Evolutionary conservation across 2,888 invertebrate genomes (phyloP).

Genomic region (Hirtodrosophila alboralis): DNA sequence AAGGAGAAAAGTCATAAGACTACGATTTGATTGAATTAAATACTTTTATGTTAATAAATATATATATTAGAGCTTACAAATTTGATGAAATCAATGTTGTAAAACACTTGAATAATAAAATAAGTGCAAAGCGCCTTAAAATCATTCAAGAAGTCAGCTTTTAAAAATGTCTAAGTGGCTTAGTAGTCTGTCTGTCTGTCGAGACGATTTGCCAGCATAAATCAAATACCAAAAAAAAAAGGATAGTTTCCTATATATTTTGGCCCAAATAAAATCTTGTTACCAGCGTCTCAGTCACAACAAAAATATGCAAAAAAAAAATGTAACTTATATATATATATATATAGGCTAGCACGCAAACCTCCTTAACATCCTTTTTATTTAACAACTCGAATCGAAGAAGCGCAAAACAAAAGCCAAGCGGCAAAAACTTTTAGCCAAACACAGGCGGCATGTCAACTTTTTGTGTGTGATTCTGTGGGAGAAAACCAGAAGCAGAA

Average conservation of each 20-base stretch:
- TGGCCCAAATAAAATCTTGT: slow-evolving; percentile 49
- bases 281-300: too few relatives aligned
- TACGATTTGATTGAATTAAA: too few relatives aligned
- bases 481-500: slow-evolving; percentile 5
- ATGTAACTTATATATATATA: too few relatives aligned
- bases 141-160: slow-evolving; percentile 15
- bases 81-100: slow-evolving; percentile 6
- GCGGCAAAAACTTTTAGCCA: slow-evolving; percentile 41
- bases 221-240: slow-evolving; percentile 2
- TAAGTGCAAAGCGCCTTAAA: slow-evolving; percentile 8
- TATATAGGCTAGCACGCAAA: slow-evolving; percentile 23
- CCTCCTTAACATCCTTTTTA: slow-evolving; percentile 13
- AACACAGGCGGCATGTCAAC: slow-evolving; percentile 47
- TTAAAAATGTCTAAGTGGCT: slow-evolving; percentile 29
- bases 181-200: not conserved
- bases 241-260: too few relatives aligned
- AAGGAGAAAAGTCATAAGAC: too few relatives aligned
- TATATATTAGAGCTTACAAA: not conserved
- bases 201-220: slow-evolving; percentile 21
- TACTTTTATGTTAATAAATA: too few relatives aligned
- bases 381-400: slow-evolving; percentile 5
- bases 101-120: slow-evolving; percentile 11
- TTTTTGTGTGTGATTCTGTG: slow-evolving; percentile 18
- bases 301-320: too few relatives aligned
- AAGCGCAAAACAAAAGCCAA: slow-evolving; percentile 44